phyloP scores from a whole-genome alignment of 2,888 invertebrate species.

The Watsonalla cultraria region DNA sequence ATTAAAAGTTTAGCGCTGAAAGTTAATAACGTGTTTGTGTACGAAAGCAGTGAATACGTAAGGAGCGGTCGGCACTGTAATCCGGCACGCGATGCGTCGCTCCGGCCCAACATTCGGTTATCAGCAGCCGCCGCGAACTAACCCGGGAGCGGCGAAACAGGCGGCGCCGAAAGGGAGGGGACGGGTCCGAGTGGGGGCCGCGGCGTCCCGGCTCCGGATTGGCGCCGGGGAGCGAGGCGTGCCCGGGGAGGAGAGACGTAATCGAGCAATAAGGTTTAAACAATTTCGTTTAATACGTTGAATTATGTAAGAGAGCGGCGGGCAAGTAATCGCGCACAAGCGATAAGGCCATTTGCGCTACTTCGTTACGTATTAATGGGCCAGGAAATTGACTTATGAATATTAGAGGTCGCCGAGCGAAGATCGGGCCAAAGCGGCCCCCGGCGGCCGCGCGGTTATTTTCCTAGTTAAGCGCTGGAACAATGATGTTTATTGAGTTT shows the following conservation, averaged over 20 bases:
- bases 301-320: conserved; percentile 79
- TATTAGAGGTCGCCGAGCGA: conserved; percentile 73
- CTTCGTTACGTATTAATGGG: conserved; percentile 79
- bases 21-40: conserved; percentile 5
- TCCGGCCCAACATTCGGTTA: conserved; percentile 44
- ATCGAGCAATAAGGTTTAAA: conserved; percentile 80
- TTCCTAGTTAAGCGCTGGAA: conserved; percentile 73
- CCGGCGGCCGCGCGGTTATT: conserved; percentile 61
- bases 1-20: conserved; percentile 3
- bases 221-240: conserved; percentile 69
- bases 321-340: conserved; percentile 78
- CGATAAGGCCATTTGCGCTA: conserved; percentile 79
- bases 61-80: conserved; percentile 36
- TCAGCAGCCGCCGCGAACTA: conserved; percentile 46
- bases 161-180: conserved; percentile 46
- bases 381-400: conserved; percentile 80
- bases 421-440: conserved; percentile 72
- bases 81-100: conserved; percentile 33
- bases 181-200: conserved; percentile 35
- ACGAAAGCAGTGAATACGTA: background rate
- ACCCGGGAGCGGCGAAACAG: conserved; percentile 42
- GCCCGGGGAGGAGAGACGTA: conserved; percentile 73
- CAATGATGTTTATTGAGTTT: conserved; percentile 75
- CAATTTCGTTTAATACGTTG: conserved; percentile 81
- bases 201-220: conserved; percentile 46